These are phyloP conservation scores for Apocrypta bakeri DNA, from an alignment of 1,140 invertebrate species.

Conservation along the genomic window DNA sequence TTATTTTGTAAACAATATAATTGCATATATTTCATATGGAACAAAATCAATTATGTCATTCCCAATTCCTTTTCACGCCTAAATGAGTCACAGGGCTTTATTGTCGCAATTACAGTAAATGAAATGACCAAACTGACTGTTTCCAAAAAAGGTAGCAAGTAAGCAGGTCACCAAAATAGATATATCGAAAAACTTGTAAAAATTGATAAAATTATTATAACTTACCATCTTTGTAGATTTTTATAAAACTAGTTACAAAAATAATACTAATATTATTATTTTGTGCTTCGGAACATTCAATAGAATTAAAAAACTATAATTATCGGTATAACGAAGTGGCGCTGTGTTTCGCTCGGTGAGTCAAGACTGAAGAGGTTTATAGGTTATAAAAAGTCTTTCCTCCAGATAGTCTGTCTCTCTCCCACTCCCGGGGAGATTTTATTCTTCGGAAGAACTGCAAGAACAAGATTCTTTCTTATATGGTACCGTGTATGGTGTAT, in stretches of 20 bases:
- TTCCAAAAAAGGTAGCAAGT: conserved; percentile 48
- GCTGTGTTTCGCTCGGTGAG: conserved; percentile 4
- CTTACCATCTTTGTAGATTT: conserved; percentile 39
- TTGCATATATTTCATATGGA: not conserved
- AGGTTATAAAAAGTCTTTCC: too few species aligned
- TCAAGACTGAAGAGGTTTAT: too few species aligned
- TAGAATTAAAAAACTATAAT: not conserved
- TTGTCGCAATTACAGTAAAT: not conserved
- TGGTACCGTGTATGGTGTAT: too few species aligned
- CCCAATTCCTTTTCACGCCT: not conserved
- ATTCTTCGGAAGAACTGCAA: too few species aligned
- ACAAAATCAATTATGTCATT: not conserved
- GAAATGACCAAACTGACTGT: not conserved
- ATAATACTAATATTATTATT: not conserved
- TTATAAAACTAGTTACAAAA: conserved; percentile 3
- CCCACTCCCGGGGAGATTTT: too few species aligned
- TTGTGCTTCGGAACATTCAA: conserved; percentile 3
- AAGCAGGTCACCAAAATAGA: conserved; percentile 46
- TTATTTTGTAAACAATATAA: not conserved
- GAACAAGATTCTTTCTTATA: too few species aligned
- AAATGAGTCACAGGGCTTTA: not conserved
- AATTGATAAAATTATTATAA: not conserved
- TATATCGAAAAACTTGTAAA: not conserved
- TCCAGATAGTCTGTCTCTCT: too few species aligned
- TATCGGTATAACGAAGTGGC: not conserved